Evolutionary conservation across 2,888 invertebrate species (phyloP), one percentile per base, ranked within the genome.

Genomic region (Lamproptera curius): DNA sequence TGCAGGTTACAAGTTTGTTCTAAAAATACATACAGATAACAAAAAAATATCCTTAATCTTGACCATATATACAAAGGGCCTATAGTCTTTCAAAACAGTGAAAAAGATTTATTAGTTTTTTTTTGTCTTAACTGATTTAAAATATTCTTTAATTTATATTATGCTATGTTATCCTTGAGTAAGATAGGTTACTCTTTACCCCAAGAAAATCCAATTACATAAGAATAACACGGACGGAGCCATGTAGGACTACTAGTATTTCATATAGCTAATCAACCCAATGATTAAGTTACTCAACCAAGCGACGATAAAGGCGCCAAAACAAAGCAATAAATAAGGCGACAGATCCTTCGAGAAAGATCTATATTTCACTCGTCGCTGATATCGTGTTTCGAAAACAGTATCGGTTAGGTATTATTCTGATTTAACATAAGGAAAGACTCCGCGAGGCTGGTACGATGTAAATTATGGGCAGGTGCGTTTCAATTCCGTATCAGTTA

Each of bases 401-500:
- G 13, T 14, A 16, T 36, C 20, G 14, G 10, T 28, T 14, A 26
- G 15, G 33, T 43, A 26, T 35, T 35, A 36, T 17, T n/a, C 42
- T 33, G 38, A 42, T 34, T 46, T 36, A 36, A 38, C 15, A 33
- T 39, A 41, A 46, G 50, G 37, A 42, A 41, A 48, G 41, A 51
- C 31, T 52, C 42, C 37, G 50, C 47, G 42, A 16, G 45, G 41
- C 46, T 47, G 51, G 48, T 44, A 40, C 43, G 51, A 40, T 53
- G 44, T 56, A 55, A 56, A 55, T 56, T 51, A 54, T 44, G 35
- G 43, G 46, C 46, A 54, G 46, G 51, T 37, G 47, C 47, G 48
- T 55, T 56, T 55, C 55, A 56, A 56, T 55, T 56, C 48, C 51
- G 46, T 51, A 50, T 50, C 51, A 43, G 51, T 56, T 42, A 43